phyloP scores from a whole-genome alignment of 2,113 vertebrate genomes.

The Cryptotis parvus region DNA sequence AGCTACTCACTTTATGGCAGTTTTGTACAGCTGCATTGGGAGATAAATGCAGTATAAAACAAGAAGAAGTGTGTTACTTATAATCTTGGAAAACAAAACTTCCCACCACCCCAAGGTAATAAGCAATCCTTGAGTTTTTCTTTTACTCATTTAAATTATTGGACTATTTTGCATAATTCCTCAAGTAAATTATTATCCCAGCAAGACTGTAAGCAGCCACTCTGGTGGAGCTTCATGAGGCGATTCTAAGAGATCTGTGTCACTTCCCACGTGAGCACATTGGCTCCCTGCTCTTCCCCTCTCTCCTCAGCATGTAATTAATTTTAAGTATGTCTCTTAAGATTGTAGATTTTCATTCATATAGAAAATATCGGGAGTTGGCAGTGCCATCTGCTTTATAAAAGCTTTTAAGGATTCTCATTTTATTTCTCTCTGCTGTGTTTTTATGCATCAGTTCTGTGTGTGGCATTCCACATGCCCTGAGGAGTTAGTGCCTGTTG shows the following conservation, averaged over 20 bases:
- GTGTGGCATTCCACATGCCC: not conserved
- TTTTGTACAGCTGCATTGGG: too few relatives aligned
- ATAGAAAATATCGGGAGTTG: too few relatives aligned
- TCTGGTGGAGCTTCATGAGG: not conserved
- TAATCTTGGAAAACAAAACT: not conserved
- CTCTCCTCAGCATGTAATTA: too few relatives aligned
- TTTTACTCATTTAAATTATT: conserved; percentile 8
- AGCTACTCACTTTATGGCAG: too few relatives aligned
- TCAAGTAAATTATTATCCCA: not conserved
- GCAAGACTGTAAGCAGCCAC: not conserved
- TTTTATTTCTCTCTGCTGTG: not conserved
- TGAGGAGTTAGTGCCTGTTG: not conserved
- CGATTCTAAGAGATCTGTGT: conserved; percentile 11
- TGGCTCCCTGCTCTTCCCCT: too few relatives aligned
- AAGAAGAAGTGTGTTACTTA: not conserved
- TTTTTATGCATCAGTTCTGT: not conserved
- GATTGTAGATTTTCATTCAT: too few relatives aligned
- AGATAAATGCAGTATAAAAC: not conserved
- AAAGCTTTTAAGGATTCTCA: not conserved
- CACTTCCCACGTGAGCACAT: not conserved
- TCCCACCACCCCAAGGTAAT: not conserved
- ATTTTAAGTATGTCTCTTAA: too few relatives aligned
- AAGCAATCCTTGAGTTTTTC: not conserved
- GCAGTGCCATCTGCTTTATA: not conserved
- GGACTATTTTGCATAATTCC: not conserved